These are phyloP conservation scores for Bovichtus variegatus DNA, from an alignment of 2,797 vertebrate genomes.

Conservation along the genomic window DNA sequence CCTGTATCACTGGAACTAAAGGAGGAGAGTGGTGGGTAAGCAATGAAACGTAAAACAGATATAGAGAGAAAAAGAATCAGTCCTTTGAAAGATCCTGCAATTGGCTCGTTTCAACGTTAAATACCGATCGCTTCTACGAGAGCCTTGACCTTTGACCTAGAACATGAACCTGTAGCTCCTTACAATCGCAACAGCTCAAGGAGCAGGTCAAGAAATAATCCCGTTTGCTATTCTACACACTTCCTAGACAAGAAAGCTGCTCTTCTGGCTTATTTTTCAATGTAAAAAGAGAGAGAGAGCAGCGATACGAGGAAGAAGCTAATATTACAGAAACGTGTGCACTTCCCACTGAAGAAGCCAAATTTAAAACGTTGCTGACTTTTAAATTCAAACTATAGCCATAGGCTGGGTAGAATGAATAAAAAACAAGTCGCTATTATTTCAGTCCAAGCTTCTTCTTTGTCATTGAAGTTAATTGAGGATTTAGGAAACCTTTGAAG, in stretches of 20 bases:
- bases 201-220: background rate
- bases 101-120: background rate
- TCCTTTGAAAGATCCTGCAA: background rate
- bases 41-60: background rate
- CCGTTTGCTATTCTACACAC: background rate
- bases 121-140: too few species aligned
- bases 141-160: constrained; percentile 6
- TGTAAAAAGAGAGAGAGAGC: background rate
- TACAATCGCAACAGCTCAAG: background rate
- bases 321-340: background rate
- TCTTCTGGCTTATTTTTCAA: background rate
- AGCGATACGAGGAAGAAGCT: background rate
- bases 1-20: constrained; percentile 50
- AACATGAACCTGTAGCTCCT: background rate
- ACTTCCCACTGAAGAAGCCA: background rate
- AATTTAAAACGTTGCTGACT: background rate
- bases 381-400: constrained; percentile 6
- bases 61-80: background rate
- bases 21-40: background rate
- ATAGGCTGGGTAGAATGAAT: background rate
- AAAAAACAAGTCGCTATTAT: background rate
- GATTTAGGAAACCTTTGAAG: too few species aligned
- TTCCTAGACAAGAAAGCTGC: background rate
- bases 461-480: background rate
- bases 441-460: background rate